phyloP scores from a whole-genome alignment of 2,797 vertebrate species.

The Pseudochirops corinnae region DNA sequence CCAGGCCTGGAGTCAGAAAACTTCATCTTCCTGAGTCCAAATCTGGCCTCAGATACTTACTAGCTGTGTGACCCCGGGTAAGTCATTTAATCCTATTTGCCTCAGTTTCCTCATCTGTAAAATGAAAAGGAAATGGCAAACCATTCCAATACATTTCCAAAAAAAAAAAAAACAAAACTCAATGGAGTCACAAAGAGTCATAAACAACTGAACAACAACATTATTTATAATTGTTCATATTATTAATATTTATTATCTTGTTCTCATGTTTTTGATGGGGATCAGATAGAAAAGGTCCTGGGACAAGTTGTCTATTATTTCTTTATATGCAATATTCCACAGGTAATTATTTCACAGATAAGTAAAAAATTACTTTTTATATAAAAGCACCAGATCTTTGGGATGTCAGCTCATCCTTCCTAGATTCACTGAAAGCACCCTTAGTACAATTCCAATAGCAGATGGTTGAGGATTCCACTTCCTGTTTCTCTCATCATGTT shows the following conservation, averaged over 20 bases:
- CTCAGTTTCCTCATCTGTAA: not conserved
- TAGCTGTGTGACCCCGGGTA: not conserved
- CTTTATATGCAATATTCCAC: not conserved
- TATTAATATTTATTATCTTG: not conserved
- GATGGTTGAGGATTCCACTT: not conserved
- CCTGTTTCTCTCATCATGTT: not conserved
- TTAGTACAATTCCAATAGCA: not conserved
- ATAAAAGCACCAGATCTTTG: not conserved
- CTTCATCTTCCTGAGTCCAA: not conserved
- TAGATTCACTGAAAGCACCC: not conserved
- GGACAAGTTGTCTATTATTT: not conserved
- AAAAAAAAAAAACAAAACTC: not conserved
- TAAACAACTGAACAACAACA: not conserved
- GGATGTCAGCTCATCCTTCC: not conserved
- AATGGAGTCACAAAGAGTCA: not conserved
- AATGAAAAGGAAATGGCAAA: not conserved
- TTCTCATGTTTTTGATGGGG: not conserved
- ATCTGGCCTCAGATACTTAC: not conserved
- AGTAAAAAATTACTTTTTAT: not conserved
- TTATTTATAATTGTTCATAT: not conserved
- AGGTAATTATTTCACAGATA: not conserved
- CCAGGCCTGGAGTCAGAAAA: too few relatives aligned
- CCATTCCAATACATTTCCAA: not conserved
- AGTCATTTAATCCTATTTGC: not conserved
- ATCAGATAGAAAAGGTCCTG: not conserved